Conservation (phyloP, 2,113 vertebrate genomes). For the Speoplatyrhinus poulsoni region DNA sequence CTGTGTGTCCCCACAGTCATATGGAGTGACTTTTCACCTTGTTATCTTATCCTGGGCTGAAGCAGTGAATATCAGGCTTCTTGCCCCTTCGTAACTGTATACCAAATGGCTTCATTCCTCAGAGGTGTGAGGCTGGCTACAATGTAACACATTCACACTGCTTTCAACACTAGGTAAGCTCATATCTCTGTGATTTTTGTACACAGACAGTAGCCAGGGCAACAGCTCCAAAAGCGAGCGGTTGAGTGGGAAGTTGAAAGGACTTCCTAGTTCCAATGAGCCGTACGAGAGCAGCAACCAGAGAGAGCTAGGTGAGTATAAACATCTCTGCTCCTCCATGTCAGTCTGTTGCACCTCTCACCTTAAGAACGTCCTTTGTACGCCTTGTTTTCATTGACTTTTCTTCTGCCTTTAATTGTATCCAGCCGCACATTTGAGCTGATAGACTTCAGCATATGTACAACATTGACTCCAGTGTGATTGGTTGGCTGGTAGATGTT, state of each 20-base stretch:
- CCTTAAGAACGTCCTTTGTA: no score
- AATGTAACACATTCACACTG: background rate
- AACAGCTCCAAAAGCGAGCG: conserved; percentile 83
- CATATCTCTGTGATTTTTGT: conserved; percentile 2
- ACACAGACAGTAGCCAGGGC: conserved; percentile 83
- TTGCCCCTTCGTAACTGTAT: background rate
- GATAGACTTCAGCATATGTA: no score
- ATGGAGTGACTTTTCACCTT: conserved; percentile 9
- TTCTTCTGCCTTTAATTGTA: no score
- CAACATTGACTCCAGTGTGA: no score
- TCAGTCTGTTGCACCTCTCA: no score
- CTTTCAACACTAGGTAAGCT: conserved; percentile 2
- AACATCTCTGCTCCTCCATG: background rate
- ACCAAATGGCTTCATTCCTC: background rate
- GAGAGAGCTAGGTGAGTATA: conserved; percentile 87
- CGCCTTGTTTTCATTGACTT: no score
- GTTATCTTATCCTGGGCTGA: conserved; percentile 13
- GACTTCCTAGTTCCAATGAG: conserved; percentile 84
- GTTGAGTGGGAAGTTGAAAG: conserved; percentile 82
- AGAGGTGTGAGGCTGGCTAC: no score
- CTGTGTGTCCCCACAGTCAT: conserved; percentile 24
- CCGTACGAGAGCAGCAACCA: conserved; percentile 86
- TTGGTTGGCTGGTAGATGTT: no score
- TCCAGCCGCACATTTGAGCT: no score
- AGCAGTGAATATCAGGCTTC: background rate